phyloP scores from a whole-genome alignment of 2,797 vertebrate species.

The Peromyscus eremicus region DNA sequence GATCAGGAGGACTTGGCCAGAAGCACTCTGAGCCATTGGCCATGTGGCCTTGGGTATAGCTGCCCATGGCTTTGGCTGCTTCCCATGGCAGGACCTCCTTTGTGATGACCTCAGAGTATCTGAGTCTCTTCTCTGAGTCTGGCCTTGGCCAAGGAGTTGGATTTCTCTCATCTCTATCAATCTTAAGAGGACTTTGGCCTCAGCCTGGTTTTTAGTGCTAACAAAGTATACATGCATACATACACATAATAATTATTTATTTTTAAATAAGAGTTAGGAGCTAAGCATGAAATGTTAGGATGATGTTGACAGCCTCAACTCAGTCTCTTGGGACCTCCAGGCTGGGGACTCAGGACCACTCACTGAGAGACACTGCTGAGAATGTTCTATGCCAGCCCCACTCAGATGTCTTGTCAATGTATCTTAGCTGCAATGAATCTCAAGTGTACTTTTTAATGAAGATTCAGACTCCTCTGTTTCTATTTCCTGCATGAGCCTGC shows the following conservation, averaged over 20 bases:
- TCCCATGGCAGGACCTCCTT: background rate
- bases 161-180: too few relatives aligned
- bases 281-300: background rate
- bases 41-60: too few relatives aligned
- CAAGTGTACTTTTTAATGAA: background rate
- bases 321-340: accelerated
- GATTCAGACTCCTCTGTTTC: background rate
- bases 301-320: accelerated
- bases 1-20: background rate
- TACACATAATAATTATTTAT: background rate
- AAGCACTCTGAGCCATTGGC: background rate
- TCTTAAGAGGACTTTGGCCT: background rate
- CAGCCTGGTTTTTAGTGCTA: background rate
- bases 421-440: background rate
- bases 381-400: accelerated
- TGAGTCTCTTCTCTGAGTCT: background rate
- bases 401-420: accelerated
- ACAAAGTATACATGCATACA: background rate
- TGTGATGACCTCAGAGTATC: background rate
- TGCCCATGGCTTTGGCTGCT: background rate
- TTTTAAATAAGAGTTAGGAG: accelerated
- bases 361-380: accelerated
- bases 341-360: accelerated
- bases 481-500: background rate
- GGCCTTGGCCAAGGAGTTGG: accelerated